phyloP scores from a whole-genome alignment of 2,113 vertebrate genomes.

The Alouatta palliata region DNA sequence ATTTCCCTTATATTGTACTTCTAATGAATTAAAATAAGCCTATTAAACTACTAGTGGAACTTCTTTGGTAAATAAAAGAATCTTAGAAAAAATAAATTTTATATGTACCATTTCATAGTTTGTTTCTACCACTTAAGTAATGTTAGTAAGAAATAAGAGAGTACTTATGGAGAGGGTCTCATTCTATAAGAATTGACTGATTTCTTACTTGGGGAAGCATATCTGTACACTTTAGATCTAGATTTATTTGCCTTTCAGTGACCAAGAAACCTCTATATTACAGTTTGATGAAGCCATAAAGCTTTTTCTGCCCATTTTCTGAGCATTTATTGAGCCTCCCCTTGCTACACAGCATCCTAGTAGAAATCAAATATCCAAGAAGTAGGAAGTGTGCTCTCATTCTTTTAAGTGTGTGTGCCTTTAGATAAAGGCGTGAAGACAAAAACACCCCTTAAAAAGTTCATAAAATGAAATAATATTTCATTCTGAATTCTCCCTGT shows the following conservation, averaged over 20 bases:
- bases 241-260: background rate
- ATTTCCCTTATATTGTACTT: background rate
- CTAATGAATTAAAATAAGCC: background rate
- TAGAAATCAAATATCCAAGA: conserved; percentile 39
- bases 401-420: background rate
- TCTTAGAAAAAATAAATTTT: background rate
- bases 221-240: background rate
- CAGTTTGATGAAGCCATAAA: background rate
- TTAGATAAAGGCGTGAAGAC: background rate
- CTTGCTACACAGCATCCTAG: background rate
- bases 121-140: background rate
- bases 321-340: background rate
- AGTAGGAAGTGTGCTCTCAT: background rate
- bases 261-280: background rate
- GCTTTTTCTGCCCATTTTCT: background rate
- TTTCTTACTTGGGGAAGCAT: background rate
- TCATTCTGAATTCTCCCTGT: conserved; percentile 6
- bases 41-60: background rate
- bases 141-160: background rate
- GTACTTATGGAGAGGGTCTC: background rate
- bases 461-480: background rate
- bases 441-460: background rate
- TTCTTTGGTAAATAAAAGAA: background rate
- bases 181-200: background rate
- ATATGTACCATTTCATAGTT: background rate